Evolutionary conservation across 2,888 invertebrate species (phyloP).

Genomic region (Eupithecia abbreviata): DNA sequence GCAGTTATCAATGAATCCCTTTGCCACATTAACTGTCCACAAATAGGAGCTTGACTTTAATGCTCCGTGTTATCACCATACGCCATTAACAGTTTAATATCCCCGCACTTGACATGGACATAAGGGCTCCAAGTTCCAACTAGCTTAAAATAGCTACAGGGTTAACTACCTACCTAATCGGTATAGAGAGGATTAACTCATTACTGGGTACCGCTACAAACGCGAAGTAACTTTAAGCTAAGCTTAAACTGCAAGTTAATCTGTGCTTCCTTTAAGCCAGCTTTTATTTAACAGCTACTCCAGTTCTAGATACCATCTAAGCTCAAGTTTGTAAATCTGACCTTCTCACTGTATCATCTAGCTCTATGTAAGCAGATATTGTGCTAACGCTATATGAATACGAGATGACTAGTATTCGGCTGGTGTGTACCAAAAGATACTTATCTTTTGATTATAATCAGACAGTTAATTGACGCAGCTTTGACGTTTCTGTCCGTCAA

Average conservation of each 20-base stretch:
- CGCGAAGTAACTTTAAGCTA: neutral
- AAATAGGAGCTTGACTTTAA: slow-evolving; percentile 24
- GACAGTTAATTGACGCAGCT: too few relatives aligned
- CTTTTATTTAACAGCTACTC: neutral
- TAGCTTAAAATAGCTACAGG: slow-evolving; percentile 22
- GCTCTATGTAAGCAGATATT: neutral
- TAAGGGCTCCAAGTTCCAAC: slow-evolving; percentile 23
- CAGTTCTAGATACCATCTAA: neutral
- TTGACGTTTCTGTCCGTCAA: too few relatives aligned
- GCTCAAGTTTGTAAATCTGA: neutral
- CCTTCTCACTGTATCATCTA: neutral
- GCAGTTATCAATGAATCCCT: slow-evolving; percentile 11
- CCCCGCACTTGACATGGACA: slow-evolving; percentile 31
- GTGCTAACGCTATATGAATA: neutral
- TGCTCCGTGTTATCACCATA: slow-evolving; percentile 29
- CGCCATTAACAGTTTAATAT: slow-evolving; percentile 33
- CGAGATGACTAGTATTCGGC: neutral
- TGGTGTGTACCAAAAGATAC: too few relatives aligned
- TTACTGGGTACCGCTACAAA: slow-evolving; percentile 4
- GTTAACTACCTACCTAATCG: slow-evolving; percentile 14
- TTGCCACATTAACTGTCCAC: slow-evolving; percentile 5
- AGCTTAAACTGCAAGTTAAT: neutral
- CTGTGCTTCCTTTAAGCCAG: neutral
- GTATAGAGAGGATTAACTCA: slow-evolving; percentile 9
- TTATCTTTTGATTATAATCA: too few relatives aligned